These are phyloP conservation scores for Lasioglossum villosulum DNA, from an alignment of 2,888 invertebrate species.

Conservation along the genomic window DNA sequence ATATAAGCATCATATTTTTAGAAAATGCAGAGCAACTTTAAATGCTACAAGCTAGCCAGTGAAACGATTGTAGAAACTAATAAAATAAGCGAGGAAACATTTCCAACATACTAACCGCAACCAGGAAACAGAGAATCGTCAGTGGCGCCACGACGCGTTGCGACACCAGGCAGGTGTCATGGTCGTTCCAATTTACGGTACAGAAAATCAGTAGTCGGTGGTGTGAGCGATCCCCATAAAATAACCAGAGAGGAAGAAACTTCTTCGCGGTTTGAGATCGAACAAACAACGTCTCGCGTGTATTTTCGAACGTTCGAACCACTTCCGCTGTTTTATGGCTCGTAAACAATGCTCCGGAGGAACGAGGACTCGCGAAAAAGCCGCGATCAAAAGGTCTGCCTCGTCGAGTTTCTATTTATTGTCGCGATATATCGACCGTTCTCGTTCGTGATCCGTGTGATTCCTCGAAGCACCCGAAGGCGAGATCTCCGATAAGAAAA, in stretches of 20 bases:
- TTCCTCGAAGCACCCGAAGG: not conserved
- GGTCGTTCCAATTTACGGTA: not conserved
- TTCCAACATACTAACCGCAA: not conserved
- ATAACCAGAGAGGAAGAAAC: conserved; percentile 22
- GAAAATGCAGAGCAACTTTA: not conserved
- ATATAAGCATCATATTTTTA: not conserved
- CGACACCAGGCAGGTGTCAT: conserved; percentile 50
- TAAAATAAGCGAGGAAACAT: not conserved
- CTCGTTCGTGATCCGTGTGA: not conserved
- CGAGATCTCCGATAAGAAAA: conserved; percentile 31
- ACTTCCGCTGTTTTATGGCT: conserved; percentile 48
- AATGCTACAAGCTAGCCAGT: not conserved
- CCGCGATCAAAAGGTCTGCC: not conserved
- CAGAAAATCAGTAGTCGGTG: not conserved
- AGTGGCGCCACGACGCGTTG: conserved; percentile 72
- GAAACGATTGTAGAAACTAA: not conserved
- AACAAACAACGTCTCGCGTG: conserved; percentile 20
- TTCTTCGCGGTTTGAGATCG: conserved; percentile 19
- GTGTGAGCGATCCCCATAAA: conserved; percentile 32
- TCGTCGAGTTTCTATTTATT: conserved; percentile 47
- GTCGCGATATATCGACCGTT: not conserved
- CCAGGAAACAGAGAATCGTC: conserved; percentile 3
- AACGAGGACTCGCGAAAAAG: conserved; percentile 23
- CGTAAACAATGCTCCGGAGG: conserved; percentile 42
- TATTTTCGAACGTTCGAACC: conserved; percentile 20